phyloP scores from a whole-genome alignment of 2,888 invertebrate species.

The Eueremaeus valkanovi region DNA sequence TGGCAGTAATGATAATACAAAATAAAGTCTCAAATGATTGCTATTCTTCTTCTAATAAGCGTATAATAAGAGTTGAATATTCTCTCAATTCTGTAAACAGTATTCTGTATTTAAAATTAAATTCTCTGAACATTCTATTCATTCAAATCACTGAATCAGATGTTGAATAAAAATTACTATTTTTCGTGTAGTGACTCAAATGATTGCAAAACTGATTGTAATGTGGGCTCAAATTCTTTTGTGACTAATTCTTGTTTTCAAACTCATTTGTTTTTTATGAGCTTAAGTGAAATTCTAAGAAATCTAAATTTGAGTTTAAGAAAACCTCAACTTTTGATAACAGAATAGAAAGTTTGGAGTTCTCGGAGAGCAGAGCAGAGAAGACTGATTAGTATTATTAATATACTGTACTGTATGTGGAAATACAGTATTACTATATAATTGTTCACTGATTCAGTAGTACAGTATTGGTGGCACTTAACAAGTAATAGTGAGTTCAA shows the following conservation, averaged over 20 bases:
- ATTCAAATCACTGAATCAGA: too few species aligned
- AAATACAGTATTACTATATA: slow-evolving; percentile 25
- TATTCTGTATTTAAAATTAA: too few species aligned
- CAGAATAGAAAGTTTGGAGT: neutral
- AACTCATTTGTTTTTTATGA: neutral
- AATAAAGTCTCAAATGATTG: slow-evolving; percentile 23
- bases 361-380: neutral
- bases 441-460: neutral
- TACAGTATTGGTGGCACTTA: slow-evolving; percentile 29
- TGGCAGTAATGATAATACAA: slow-evolving; percentile 13
- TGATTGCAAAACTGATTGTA: slow-evolving; percentile 13
- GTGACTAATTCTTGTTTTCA: neutral
- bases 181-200: neutral
- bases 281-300: too few species aligned
- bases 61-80: neutral
- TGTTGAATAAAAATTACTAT: neutral
- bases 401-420: too few species aligned
- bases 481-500: slow-evolving; percentile 35
- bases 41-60: slow-evolving; percentile 23
- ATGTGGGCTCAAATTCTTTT: neutral
- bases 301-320: too few species aligned
- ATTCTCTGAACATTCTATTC: too few species aligned
- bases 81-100: too few species aligned
- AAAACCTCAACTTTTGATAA: too few species aligned
- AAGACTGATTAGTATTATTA: too few species aligned